These are phyloP conservation scores for Cosmia trapezina DNA, from an alignment of 2,888 invertebrate species.

Conservation along the genomic window DNA sequence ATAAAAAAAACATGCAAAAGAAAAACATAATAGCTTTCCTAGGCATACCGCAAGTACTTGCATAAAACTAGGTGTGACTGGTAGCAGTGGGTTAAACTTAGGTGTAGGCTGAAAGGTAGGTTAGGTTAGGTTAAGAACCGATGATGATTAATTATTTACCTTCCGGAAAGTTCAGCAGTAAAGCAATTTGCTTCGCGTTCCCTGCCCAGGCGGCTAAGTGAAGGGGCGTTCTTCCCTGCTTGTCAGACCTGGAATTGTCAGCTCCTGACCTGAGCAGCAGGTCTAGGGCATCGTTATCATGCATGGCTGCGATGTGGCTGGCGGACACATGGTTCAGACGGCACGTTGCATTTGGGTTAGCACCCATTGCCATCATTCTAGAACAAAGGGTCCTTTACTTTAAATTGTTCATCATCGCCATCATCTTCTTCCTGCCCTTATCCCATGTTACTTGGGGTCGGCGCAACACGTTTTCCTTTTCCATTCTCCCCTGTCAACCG, in stretches of 20 bases:
- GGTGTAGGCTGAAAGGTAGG: no score
- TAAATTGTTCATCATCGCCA: background rate
- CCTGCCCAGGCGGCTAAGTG: conserved; percentile 80
- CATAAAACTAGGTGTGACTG: no score
- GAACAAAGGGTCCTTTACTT: background rate
- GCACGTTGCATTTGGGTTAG: conserved; percentile 68
- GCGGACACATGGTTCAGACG: conserved; percentile 60
- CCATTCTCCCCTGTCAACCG: no score
- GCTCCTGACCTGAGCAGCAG: conserved; percentile 74
- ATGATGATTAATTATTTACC: no score
- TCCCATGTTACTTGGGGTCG: no score
- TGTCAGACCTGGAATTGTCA: conserved; percentile 71
- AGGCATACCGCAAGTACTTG: no score
- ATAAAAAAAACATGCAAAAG: no score
- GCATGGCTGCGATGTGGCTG: conserved; percentile 77
- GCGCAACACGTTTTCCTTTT: no score
- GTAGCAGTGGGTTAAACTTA: no score
- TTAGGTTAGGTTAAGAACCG: no score
- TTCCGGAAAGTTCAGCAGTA: conserved; percentile 67
- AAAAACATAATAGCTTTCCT: no score
- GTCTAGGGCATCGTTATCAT: conserved; percentile 71
- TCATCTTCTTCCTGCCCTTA: no score
- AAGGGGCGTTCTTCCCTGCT: conserved; percentile 78
- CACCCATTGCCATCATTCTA: conserved; percentile 56
- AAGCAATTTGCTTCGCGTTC: conserved; percentile 69